Evolutionary conservation across 2,113 vertebrate species (phyloP).

Genomic region (Candoia aspera): DNA sequence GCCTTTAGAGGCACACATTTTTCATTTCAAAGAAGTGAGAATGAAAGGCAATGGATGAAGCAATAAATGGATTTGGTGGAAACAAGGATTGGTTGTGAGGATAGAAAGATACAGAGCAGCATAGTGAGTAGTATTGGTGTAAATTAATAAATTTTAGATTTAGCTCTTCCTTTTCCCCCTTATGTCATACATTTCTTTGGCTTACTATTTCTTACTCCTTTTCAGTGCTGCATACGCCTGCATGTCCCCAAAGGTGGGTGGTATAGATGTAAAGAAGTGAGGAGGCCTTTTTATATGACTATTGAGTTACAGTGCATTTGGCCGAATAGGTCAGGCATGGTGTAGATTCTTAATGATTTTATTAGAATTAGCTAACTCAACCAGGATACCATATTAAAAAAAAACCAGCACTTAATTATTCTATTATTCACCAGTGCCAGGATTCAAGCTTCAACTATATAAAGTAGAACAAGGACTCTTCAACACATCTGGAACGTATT

Average conservation of each 20-base stretch:
- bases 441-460: not conserved
- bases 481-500: not conserved
- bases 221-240: not conserved
- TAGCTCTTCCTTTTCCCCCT: not conserved
- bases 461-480: not conserved
- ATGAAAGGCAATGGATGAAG: not conserved
- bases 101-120: not conserved
- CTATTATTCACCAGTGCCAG: not conserved
- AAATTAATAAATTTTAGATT: not conserved
- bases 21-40: not conserved
- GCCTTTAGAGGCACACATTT: not conserved
- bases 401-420: not conserved
- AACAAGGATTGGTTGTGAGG: not conserved
- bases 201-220: not conserved
- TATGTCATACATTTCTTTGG: no score
- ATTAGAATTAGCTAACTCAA: not conserved
- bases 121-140: not conserved
- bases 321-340: not conserved
- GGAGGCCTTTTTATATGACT: not conserved
- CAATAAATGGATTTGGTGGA: not conserved
- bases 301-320: not conserved
- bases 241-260: not conserved
- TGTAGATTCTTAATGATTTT: not conserved
- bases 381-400: not conserved
- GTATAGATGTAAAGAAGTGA: not conserved